Percentiles rank a stretch among this genome's conserved stretches.
phyloP scores from a whole-genome alignment of 2,797 vertebrate species.

The Falco biarmicus region DNA sequence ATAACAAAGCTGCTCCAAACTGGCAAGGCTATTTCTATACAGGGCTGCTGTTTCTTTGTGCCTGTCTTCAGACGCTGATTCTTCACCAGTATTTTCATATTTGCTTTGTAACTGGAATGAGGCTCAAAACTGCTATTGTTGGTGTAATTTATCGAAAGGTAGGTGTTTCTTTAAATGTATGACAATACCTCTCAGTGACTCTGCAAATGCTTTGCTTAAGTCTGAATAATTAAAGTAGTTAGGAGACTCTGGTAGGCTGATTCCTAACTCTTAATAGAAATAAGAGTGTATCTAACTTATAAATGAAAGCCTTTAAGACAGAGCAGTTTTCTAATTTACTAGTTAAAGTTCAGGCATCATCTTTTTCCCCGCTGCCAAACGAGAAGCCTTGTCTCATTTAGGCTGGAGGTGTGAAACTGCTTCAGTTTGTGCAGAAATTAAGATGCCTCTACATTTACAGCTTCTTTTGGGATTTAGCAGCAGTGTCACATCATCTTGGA shows the following conservation, averaged over 20 bases:
- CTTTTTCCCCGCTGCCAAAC: not conserved
- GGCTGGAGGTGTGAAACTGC: not conserved
- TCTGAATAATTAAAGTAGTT: not conserved
- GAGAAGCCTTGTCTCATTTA: not conserved
- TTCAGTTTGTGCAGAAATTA: not conserved
- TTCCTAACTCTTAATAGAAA: not conserved
- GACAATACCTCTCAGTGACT: accelerated
- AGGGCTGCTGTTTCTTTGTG: constrained; percentile 85
- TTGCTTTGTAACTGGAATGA: constrained; percentile 96
- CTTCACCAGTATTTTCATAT: constrained; percentile 97
- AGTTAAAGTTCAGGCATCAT: not conserved
- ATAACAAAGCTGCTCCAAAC: constrained; percentile 81
- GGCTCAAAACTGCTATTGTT: constrained; percentile 90
- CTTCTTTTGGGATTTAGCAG: not conserved
- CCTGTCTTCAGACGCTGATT: constrained; percentile 90
- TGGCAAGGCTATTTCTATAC: constrained; percentile 97
- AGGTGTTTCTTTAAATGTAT: not conserved
- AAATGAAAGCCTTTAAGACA: not conserved
- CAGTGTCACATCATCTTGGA: not conserved
- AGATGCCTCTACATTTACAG: not conserved
- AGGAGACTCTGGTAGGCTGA: not conserved
- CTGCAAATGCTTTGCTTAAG: not conserved
- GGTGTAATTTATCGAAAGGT: constrained; percentile 96
- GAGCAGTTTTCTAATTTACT: not conserved
- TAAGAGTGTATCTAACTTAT: not conserved